A percentile compares a stretch with the other conserved stretches of the same genome.
Evolutionary conservation across 2,113 vertebrate species (phyloP).

Genomic region (Chelonoidis abingdonii): DNA sequence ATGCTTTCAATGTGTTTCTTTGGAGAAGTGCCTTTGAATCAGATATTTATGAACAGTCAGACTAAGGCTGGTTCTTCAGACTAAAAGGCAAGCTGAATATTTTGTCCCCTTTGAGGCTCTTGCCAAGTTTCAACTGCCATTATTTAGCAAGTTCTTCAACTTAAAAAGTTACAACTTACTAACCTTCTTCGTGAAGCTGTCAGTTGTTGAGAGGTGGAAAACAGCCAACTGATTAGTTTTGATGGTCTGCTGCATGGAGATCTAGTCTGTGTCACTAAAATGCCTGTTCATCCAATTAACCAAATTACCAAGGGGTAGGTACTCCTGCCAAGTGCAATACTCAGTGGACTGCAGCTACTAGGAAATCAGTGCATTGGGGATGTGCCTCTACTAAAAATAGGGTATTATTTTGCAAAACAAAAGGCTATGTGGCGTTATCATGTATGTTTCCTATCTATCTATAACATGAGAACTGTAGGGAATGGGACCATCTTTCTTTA

Average conservation of each 20-base stretch:
- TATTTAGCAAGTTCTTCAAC: constrained; percentile 37
- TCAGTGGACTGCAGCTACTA: not conserved
- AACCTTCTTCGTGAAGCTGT: constrained; percentile 42
- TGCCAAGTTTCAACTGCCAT: constrained; percentile 41
- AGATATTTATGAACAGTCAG: not conserved
- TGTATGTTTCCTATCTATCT: not conserved
- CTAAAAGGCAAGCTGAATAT: not conserved
- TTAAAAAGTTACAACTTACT: constrained; percentile 58
- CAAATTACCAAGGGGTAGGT: constrained; percentile 63
- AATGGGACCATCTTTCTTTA: not conserved
- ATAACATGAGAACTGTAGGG: not conserved
- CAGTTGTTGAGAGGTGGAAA: constrained; percentile 39
- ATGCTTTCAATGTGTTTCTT: not conserved
- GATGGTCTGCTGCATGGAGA: constrained; percentile 62
- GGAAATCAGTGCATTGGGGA: constrained; percentile 27
- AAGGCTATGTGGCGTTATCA: not conserved
- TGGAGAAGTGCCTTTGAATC: not conserved
- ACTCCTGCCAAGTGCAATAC: constrained; percentile 62
- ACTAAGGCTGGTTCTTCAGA: not conserved
- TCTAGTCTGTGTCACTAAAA: constrained; percentile 57
- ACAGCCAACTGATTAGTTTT: constrained; percentile 67
- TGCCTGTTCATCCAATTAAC: constrained; percentile 70
- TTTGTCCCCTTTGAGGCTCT: not conserved
- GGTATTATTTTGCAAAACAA: not conserved
- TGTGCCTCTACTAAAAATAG: not conserved